A percentile compares a stretch with the other conserved stretches of the same genome.
Evolutionary conservation across 2,888 invertebrate species (phyloP).

Genomic region (Scaptomyza flava): DNA sequence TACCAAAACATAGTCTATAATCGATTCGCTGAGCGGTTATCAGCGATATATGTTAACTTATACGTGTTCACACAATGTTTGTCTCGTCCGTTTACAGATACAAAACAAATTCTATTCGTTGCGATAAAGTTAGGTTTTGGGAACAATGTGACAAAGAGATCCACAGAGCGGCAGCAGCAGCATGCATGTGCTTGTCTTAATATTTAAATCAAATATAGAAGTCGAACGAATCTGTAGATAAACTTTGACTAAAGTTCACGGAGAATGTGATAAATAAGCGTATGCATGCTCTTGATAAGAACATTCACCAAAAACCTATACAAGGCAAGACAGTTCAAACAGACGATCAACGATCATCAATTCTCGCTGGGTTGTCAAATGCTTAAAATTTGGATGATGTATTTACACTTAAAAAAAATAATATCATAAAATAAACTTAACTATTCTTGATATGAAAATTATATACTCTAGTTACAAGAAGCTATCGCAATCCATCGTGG

Average conservation of each 20-base stretch:
- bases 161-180: conserved; percentile 20
- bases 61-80: conserved; percentile 25
- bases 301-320: conserved; percentile 33
- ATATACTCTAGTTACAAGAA: neutral
- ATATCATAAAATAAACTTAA: neutral
- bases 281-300: conserved; percentile 61
- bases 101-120: conserved; percentile 29
- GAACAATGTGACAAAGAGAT: conserved; percentile 61
- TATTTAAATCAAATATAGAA: conserved; percentile 12
- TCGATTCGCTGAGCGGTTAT: conserved; percentile 34
- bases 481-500: neutral
- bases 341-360: conserved; percentile 44
- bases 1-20: conserved; percentile 9
- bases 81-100: conserved; percentile 28
- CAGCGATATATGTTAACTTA: conserved; percentile 57
- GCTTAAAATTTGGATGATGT: conserved; percentile 52
- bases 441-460: no score
- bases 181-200: conserved; percentile 9
- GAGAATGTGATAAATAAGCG: conserved; percentile 82
- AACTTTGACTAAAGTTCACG: conserved; percentile 83
- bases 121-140: conserved; percentile 30
- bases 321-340: conserved; percentile 40
- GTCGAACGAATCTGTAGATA: conserved; percentile 68
- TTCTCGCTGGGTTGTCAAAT: conserved; percentile 48
- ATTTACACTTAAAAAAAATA: neutral